These are phyloP conservation scores for Drosophila varians DNA, from an alignment of 1,140 invertebrate genomes.

Conservation along the genomic window DNA sequence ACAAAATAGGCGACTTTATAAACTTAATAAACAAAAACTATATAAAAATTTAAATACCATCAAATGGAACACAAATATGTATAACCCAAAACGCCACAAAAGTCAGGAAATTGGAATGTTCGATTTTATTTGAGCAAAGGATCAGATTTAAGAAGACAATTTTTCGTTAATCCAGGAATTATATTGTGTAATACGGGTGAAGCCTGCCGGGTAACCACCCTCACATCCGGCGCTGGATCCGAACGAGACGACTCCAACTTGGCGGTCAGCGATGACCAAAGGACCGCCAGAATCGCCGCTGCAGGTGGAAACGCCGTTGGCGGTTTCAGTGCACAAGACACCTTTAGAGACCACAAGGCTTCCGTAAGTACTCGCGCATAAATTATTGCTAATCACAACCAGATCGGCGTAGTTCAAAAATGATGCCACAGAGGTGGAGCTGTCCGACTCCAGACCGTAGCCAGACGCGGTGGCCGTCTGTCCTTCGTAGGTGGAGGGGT, in stretches of 20 bases:
- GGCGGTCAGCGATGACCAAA: slow-evolving; percentile 18
- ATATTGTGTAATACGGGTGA: slow-evolving; percentile 84
- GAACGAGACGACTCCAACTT: slow-evolving; percentile 85
- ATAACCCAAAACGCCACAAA: too few species aligned
- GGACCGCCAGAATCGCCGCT: slow-evolving; percentile 57
- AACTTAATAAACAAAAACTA: too few species aligned
- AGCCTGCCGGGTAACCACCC: slow-evolving; percentile 84
- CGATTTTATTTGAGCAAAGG: neutral
- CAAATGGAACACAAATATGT: too few species aligned
- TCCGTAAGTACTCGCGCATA: slow-evolving; percentile 29
- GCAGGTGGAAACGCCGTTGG: slow-evolving; percentile 41
- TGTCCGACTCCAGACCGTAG: slow-evolving; percentile 53
- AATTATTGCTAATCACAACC: slow-evolving; percentile 16
- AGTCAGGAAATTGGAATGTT: neutral
- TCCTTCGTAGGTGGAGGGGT: slow-evolving; percentile 42
- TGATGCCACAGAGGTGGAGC: slow-evolving; percentile 17
- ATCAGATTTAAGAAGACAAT: neutral
- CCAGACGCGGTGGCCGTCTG: slow-evolving; percentile 46
- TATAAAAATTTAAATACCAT: too few species aligned
- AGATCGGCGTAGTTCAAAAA: slow-evolving; percentile 35
- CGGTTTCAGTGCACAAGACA: slow-evolving; percentile 28
- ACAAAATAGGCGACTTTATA: too few species aligned
- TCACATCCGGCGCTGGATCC: slow-evolving; percentile 84
- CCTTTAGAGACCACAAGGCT: slow-evolving; percentile 5
- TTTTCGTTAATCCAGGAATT: slow-evolving; percentile 84